Percentiles rank a stretch among this genome's conserved stretches.
phyloP scores from a whole-genome alignment of 23 tunicate species.

The Botrylloides violaceus region DNA sequence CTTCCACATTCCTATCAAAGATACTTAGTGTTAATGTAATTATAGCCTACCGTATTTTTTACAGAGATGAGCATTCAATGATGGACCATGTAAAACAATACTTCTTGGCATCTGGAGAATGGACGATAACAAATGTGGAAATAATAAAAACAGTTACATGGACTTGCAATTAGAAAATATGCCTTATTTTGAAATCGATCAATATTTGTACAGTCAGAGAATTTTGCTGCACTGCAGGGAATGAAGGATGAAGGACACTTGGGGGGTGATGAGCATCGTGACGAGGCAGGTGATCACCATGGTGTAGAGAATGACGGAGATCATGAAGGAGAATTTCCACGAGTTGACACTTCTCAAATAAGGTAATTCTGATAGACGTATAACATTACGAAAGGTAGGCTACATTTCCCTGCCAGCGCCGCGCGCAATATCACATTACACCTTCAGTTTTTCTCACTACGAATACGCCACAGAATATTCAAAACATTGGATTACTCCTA shows the following conservation, averaged over 20 bases:
- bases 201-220: background rate
- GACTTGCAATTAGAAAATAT: background rate
- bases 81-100: conserved; percentile 20
- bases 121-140: conserved; percentile 33
- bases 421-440: no score
- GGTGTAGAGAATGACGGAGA: background rate
- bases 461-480: no score
- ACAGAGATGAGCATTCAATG: background rate
- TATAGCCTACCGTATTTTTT: no score
- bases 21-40: no score
- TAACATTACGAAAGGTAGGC: no score
- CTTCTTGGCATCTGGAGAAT: conserved; percentile 57
- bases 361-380: no score
- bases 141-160: conserved; percentile 44
- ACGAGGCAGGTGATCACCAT: background rate
- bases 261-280: background rate
- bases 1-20: no score
- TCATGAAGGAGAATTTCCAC: background rate
- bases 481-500: no score
- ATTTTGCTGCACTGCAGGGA: background rate
- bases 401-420: no score
- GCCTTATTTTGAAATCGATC: background rate
- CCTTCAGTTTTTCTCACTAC: no score
- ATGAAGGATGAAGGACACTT: background rate
- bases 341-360: background rate